A percentile compares a stretch with the other conserved stretches of the same genome.
Conservation (phyloP, 2,888 invertebrate genomes). For the Caenorhabditis imperialis region DNA sequence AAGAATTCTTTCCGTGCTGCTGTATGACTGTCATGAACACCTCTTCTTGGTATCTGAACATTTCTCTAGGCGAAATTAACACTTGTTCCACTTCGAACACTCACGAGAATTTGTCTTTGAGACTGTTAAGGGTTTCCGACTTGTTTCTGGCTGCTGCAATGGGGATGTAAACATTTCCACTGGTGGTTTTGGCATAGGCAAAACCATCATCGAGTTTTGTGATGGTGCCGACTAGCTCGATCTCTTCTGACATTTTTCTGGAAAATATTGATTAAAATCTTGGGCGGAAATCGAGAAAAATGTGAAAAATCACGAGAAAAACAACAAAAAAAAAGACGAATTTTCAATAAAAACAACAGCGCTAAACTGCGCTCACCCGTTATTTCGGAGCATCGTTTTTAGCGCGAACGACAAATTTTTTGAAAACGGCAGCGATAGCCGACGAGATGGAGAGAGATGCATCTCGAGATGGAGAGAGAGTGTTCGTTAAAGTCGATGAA, state of each 20-base stretch:
- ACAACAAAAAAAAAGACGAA: neutral
- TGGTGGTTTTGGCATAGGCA: constrained; percentile 20
- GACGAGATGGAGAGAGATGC: too few relatives aligned
- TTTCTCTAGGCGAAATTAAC: neutral
- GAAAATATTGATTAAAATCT: neutral
- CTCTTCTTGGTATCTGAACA: neutral
- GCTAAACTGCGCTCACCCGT: constrained; percentile 3
- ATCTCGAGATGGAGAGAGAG: neutral
- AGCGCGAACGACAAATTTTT: neutral
- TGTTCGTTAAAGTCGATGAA: too few relatives aligned
- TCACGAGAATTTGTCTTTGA: constrained; percentile 16
- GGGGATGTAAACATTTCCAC: constrained; percentile 31
- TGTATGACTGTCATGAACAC: neutral
- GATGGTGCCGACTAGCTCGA: constrained; percentile 10
- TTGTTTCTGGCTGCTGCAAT: neutral
- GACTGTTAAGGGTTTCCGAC: neutral
- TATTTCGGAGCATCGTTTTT: constrained; percentile 7
- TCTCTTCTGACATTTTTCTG: neutral
- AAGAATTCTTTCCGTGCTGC: constrained; percentile 4
- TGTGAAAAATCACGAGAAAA: neutral
- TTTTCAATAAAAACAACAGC: neutral
- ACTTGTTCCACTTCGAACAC: neutral
- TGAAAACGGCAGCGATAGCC: too few relatives aligned
- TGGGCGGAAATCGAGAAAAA: neutral
- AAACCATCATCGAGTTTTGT: constrained; percentile 18